A percentile compares a stretch with the other conserved stretches of the same genome.
phyloP scores from a whole-genome alignment of 1,140 invertebrate species.

The Drosophila lacteicornis region DNA sequence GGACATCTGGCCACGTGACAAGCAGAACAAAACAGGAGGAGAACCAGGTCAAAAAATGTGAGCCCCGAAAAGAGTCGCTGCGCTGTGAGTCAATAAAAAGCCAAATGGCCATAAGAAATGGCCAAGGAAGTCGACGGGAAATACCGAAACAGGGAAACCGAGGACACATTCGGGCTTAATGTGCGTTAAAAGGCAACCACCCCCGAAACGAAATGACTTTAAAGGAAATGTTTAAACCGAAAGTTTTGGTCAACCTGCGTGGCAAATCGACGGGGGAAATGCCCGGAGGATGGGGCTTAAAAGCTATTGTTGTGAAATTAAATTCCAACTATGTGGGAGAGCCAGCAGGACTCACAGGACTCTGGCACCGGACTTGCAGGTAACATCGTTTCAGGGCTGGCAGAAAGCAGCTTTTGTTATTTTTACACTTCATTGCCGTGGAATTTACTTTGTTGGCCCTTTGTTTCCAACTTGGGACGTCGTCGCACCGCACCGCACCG shows the following conservation, averaged over 20 bases:
- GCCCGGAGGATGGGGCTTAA: constrained; percentile 14
- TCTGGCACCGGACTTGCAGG: constrained; percentile 13
- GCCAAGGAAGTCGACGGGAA: constrained; percentile 36
- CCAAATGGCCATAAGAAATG: constrained; percentile 65
- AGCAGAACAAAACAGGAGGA: constrained; percentile 23
- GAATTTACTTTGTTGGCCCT: constrained; percentile 67
- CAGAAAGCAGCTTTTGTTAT: constrained; percentile 66
- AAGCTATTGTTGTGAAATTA: constrained; percentile 65
- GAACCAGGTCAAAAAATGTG: constrained; percentile 14
- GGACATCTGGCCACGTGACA: constrained; percentile 52
- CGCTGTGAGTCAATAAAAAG: constrained; percentile 56
- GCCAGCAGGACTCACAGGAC: constrained; percentile 24
- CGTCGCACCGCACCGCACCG: constrained; percentile 16
- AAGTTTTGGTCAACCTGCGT: constrained; percentile 58
- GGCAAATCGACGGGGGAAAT: neutral
- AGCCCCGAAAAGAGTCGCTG: constrained; percentile 23
- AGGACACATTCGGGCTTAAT: constrained; percentile 58
- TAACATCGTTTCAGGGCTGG: constrained; percentile 14
- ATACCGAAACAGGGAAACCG: constrained; percentile 25
- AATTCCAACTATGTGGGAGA: constrained; percentile 58
- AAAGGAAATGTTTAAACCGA: constrained; percentile 62
- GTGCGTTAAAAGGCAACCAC: constrained; percentile 56
- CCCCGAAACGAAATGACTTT: constrained; percentile 37
- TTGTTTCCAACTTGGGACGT: constrained; percentile 55
- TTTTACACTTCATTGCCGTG: constrained; percentile 69